Base-by-base conservation (phyloP, 2,113 vertebrate species). In the Monopterus albus region DNA sequence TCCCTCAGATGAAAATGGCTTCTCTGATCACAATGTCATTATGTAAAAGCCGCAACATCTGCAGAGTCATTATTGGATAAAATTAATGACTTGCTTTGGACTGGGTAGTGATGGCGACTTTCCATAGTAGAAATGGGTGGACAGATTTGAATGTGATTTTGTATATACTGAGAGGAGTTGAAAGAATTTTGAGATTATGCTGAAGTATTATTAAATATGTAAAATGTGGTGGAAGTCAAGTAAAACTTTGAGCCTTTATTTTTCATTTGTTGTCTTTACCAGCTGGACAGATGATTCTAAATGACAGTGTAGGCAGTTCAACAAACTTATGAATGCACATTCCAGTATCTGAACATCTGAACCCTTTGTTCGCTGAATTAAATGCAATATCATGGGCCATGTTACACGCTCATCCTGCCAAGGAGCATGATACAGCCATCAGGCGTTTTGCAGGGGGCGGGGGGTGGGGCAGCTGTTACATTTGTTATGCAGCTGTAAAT, bases 381-480 rank as follows among this genome's bases (percentile, higher is more conserved):
- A 75, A 73, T 71, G 82, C 75, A 87, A 84, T 84, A 78, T 78
- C 72, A 60, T 65, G 81, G 74, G 67, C 75, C 69, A 56, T 46
- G 71, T 88, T 84, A 68, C 75, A 67, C 56, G 61, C 69, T 64
- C 31, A n/a, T 65, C 66, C 50, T 70, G 79, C 79, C 63, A 73
- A 29, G 29, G 26, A 77, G 77, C 70, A 55, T 75, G 82, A 89
- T 83, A 68, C 79, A 83, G 72, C 73, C 79, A 58, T 81, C 38
- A 79, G 86, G 82, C 79, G 85, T 86, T 79, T 82, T 60, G 38
- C n/a, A n/a, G n/a, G n/a, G n/a, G n/a, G 59, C 68, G 52, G 33
- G 68, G 42, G 51, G 79, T 80, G 43, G 58, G 84, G 84, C 88
- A 89, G 88, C 87, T 91, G 90, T 86, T 90, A 58, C 66, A 83